Conservation (phyloP, 2,113 vertebrate species). For the western clawed frog (Xenopus tropicalis) region DNA sequence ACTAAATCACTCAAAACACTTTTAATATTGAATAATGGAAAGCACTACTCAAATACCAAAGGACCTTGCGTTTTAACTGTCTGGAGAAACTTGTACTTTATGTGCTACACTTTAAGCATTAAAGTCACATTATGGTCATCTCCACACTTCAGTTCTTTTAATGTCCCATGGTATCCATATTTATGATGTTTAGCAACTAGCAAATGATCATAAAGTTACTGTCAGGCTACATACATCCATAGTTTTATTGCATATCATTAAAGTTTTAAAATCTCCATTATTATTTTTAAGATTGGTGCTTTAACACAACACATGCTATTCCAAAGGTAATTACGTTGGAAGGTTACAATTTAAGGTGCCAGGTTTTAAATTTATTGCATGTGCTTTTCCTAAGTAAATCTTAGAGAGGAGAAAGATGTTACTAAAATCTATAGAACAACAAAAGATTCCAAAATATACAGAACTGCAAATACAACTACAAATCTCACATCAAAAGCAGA, state of each 20-base stretch:
- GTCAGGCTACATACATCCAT: neutral
- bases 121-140: neutral
- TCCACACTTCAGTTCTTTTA: neutral
- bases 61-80: neutral
- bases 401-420: too few species aligned
- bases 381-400: neutral
- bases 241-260: neutral
- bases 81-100: neutral
- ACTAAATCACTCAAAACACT: slow-evolving; percentile 9
- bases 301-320: neutral
- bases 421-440: too few species aligned
- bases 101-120: too few species aligned
- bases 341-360: neutral
- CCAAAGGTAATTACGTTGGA: neutral
- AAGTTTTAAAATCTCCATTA: neutral
- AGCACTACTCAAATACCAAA: neutral
- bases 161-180: slow-evolving; percentile 4
- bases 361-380: neutral
- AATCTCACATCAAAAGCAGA: too few species aligned
- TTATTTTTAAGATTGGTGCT: neutral
- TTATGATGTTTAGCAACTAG: slow-evolving; percentile 6
- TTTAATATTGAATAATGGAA: slow-evolving; percentile 1
- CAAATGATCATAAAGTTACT: slow-evolving; percentile 5
- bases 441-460: too few species aligned
- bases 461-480: too few species aligned